Conservation (phyloP, 2,797 vertebrate species). For the Neosilurus mollespiculum region DNA sequence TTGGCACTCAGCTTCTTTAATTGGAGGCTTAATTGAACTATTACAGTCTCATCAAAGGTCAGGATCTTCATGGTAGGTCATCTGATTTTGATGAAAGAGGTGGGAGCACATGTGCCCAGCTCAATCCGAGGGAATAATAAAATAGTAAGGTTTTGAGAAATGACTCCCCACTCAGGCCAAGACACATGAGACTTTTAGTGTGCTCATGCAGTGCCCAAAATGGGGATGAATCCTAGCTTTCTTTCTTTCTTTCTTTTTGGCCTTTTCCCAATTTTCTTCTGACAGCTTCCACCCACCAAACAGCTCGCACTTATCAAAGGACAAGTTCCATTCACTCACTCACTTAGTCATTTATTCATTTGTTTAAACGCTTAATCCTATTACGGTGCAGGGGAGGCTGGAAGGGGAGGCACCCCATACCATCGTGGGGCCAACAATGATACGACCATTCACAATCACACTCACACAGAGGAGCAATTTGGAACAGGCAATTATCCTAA, state of each 20-base stretch:
- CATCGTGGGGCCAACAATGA: too few species aligned
- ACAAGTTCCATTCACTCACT: too few species aligned
- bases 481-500: too few species aligned
- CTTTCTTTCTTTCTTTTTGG: background rate
- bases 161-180: slow-evolving; percentile 38
- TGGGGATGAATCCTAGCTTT: background rate
- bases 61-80: slow-evolving; percentile 49
- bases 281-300: background rate
- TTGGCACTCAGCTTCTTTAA: slow-evolving; percentile 62
- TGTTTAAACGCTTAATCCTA: too few species aligned
- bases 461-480: too few species aligned
- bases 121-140: slow-evolving; percentile 16
- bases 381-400: too few species aligned
- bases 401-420: too few species aligned
- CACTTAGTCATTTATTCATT: too few species aligned
- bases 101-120: slow-evolving; percentile 28
- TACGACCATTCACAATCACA: too few species aligned
- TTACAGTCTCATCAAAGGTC: slow-evolving; percentile 73
- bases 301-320: background rate
- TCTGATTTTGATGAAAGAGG: slow-evolving; percentile 10
- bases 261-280: background rate
- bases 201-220: background rate
- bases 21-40: slow-evolving; percentile 69
- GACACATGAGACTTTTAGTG: slow-evolving; percentile 12
- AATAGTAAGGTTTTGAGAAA: slow-evolving; percentile 4